Evolutionary conservation across 1,140 invertebrate species (phyloP).

Genomic region (Cydia fagiglandana): DNA sequence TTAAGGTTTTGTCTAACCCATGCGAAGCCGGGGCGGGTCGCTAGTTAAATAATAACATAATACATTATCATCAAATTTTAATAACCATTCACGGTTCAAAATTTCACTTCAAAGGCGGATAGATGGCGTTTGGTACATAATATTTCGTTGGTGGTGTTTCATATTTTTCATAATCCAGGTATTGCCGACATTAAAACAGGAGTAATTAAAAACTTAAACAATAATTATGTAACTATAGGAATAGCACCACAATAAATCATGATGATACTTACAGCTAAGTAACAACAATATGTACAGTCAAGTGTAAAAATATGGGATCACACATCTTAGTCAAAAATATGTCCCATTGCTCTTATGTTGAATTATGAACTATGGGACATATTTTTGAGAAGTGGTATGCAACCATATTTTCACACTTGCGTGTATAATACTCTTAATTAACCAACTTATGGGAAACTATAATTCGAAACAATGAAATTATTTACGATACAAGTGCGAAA

Average conservation of each 20-base stretch:
- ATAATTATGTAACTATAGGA: background rate
- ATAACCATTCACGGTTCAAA: background rate
- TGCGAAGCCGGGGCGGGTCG: no score
- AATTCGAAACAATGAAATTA: no score
- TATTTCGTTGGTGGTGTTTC: conserved; percentile 4
- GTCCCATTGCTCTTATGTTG: no score
- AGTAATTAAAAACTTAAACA: background rate
- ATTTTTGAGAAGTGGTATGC: no score
- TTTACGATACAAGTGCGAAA: no score
- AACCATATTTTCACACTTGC: no score
- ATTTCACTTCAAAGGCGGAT: background rate
- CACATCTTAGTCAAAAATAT: no score
- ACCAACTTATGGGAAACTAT: background rate
- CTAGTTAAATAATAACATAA: background rate
- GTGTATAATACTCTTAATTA: background rate
- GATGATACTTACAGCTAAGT: conserved; percentile 3
- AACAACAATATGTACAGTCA: background rate
- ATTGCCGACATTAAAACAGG: background rate
- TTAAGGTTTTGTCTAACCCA: no score
- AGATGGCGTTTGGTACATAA: conserved; percentile 7
- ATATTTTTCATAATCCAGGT: background rate
- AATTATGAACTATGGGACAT: no score
- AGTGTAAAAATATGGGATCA: no score
- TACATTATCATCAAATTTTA: background rate
- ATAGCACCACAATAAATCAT: conserved; percentile 14